phyloP scores from a whole-genome alignment of 2,888 invertebrate genomes.

The Barypeithes pellucidus region DNA sequence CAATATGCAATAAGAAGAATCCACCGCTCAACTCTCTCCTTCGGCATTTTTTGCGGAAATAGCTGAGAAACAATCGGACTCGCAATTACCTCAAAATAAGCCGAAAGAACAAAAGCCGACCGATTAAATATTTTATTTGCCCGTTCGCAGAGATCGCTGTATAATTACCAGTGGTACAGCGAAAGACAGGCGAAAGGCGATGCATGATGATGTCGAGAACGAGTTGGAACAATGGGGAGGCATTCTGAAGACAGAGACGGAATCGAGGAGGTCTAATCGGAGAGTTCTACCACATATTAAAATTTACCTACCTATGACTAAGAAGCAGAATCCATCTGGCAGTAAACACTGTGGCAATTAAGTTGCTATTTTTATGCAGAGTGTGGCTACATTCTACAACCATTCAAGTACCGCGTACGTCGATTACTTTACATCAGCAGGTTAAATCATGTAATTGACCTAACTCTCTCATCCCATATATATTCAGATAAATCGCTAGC shows the following conservation, averaged over 20 bases:
- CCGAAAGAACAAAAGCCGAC: constrained; percentile 51
- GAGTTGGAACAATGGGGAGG: constrained; percentile 41
- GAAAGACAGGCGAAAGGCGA: constrained; percentile 42
- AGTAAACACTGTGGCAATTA: no score
- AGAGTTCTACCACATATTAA: not conserved
- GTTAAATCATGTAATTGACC: no score
- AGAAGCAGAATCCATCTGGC: no score
- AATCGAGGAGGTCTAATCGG: not conserved
- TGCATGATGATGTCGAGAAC: constrained; percentile 50
- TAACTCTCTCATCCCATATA: no score
- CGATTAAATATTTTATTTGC: constrained; percentile 58
- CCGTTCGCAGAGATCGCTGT: constrained; percentile 49
- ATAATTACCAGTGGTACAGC: constrained; percentile 42
- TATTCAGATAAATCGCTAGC: no score
- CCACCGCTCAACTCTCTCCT: not conserved
- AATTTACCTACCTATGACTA: not conserved
- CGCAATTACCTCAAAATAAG: constrained; percentile 50
- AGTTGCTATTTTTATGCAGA: no score
- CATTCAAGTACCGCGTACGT: no score
- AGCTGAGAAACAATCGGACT: constrained; percentile 46
- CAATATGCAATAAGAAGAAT: not conserved
- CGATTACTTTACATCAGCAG: no score
- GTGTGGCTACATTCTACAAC: no score
- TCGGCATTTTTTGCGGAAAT: constrained; percentile 36
- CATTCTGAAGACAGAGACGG: constrained; percentile 33